Base-by-base conservation (phyloP, 2,888 invertebrate species). In the Bombylius major region DNA sequence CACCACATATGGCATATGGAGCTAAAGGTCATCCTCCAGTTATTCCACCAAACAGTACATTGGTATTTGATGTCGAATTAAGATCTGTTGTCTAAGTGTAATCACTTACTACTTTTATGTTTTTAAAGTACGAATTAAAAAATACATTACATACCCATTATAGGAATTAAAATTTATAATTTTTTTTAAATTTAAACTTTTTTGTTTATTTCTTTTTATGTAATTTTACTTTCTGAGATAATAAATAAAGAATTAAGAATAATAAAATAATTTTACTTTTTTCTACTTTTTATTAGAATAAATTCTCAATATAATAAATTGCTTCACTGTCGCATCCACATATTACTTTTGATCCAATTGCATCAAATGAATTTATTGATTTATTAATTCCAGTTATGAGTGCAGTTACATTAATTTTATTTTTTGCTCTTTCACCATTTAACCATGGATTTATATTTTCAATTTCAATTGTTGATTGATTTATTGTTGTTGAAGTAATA, bases 301-400 rank as follows among this genome's bases (percentile, higher is more conserved):
- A 75, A 73, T 86, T 82, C 69, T 82, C 83, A 58, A 92, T 80
- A 50, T 89, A 77, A 73, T 90, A 92, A 63, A 94, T 76, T 34
- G 93, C 92, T 77, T 94, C 94, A 70, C 88, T 89, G 67, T 94
- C 93, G 62, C 88, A 84, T 4, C 91, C 90, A 72, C 89, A 91
- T 39, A 94, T 71, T 51, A 93, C 76, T 61, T 82, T 84, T 50
- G 83, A 81, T 62, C 81, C 82, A 64, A 84, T 82, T 55, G 92
- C 80, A 74, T 93, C 88, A 51, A 94, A 76, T 33, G 84, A 83
- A 69, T 94, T 95, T 47, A 94, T 81, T 0, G 93, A 78, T 66
- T 89, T 85, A 60, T 86, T 84, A 62, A 90, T 76, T 14, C 81
- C 78, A 1, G 84, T 80, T 75, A 92, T 84, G 5, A 94, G 70